Evolutionary conservation across 2,113 vertebrate species (phyloP).

Genomic region (Xenotilapia leptura): DNA sequence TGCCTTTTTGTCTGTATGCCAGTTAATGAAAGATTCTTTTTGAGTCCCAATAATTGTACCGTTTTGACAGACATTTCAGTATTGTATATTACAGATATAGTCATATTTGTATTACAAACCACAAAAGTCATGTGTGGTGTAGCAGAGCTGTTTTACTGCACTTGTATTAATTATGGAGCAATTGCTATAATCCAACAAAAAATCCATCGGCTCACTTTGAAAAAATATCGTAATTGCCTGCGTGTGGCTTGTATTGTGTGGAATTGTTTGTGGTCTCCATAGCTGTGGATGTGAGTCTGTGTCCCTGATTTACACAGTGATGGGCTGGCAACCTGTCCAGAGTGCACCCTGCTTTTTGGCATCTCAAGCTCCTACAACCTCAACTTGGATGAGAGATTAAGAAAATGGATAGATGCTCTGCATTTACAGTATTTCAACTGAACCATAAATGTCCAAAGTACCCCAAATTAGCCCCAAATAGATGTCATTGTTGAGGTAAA

Average conservation of each 20-base stretch:
- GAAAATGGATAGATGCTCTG: not conserved
- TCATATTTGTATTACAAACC: not conserved
- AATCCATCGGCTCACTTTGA: not conserved
- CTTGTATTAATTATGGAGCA: not conserved
- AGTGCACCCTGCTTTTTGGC: accelerated
- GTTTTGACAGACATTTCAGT: not conserved
- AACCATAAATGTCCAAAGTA: not conserved
- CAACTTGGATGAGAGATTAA: not conserved
- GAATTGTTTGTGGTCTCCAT: accelerated
- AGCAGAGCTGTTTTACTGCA: not conserved
- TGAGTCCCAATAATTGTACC: not conserved
- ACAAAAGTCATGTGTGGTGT: accelerated
- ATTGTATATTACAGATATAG: not conserved
- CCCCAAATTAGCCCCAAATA: not conserved
- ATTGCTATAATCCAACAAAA: not conserved
- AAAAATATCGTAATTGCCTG: accelerated
- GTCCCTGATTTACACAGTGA: not conserved
- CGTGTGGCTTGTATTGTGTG: not conserved
- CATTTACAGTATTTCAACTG: not conserved
- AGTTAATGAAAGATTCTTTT: not conserved
- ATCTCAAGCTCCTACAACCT: not conserved
- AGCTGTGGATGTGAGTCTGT: not conserved
- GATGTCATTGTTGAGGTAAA: not conserved
- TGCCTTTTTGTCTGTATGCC: not conserved
- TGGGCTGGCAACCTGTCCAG: not conserved